Percentiles rank a stretch among this genome's conserved stretches.
Conservation (phyloP, 2,797 vertebrate species). For the Agapornis canus region DNA sequence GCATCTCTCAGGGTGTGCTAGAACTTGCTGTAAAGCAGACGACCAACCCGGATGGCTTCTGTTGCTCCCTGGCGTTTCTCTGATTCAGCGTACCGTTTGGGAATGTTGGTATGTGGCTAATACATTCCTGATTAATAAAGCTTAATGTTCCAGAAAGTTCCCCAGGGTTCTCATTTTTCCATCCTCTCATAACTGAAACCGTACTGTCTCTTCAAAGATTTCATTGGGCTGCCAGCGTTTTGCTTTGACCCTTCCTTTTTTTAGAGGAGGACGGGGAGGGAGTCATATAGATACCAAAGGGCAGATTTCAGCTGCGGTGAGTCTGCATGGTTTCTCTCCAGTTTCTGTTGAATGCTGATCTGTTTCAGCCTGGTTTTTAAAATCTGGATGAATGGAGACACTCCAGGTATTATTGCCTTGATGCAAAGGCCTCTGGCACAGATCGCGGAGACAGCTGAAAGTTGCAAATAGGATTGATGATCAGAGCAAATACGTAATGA, state of each 20-base stretch:
- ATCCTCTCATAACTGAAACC: conserved; percentile 31
- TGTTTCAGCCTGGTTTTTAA: not conserved
- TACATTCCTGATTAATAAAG: conserved; percentile 45
- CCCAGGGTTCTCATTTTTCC: conserved; percentile 41
- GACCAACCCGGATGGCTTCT: not conserved
- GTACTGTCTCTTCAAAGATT: conserved; percentile 13
- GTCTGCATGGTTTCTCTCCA: not conserved
- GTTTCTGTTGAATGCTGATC: not conserved
- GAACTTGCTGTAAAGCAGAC: not conserved
- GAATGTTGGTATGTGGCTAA: conserved; percentile 24
- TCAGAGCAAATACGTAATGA: not conserved
- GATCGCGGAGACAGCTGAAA: not conserved
- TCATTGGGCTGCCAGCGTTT: not conserved
- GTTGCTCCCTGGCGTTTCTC: not conserved
- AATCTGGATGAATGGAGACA: not conserved
- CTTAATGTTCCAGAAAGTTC: conserved; percentile 14
- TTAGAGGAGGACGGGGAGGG: not conserved
- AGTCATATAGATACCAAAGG: not conserved
- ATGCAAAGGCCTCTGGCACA: not conserved
- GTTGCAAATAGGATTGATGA: not conserved
- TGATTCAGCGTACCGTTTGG: not conserved
- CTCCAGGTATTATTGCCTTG: conserved; percentile 2
- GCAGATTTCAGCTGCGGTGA: not conserved
- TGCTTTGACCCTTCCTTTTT: conserved; percentile 27
- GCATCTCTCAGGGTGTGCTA: not conserved